Evolutionary conservation across 1,140 invertebrate species (phyloP).

Genomic region (Macrotrachela quadricornifera): DNA sequence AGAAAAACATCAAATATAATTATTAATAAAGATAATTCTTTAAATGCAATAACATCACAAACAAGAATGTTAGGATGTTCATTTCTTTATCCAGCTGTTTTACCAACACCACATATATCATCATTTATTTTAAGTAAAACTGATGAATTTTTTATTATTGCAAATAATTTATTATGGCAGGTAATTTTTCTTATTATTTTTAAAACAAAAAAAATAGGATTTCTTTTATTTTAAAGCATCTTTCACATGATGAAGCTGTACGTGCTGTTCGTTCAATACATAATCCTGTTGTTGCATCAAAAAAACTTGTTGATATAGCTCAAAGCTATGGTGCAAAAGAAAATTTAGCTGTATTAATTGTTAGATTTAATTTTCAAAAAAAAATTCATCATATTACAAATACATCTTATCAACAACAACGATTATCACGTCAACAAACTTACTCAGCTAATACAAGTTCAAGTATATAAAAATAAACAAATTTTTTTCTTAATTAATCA

Average conservation of each 20-base stretch:
- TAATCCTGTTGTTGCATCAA: slow-evolving; percentile 27
- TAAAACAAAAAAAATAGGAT: too few relatives aligned
- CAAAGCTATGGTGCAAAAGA: slow-evolving; percentile 26
- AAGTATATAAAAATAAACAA: too few relatives aligned
- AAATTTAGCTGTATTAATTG: slow-evolving; percentile 25
- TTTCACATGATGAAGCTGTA: slow-evolving; percentile 23
- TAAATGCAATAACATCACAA: slow-evolving; percentile 21
- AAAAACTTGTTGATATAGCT: slow-evolving; percentile 26
- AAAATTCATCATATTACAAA: too few relatives aligned
- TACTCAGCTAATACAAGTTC: too few relatives aligned
- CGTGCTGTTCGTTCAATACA: slow-evolving; percentile 18
- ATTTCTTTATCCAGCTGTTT: slow-evolving; percentile 24
- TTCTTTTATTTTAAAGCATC: not conserved
- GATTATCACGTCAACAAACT: too few relatives aligned
- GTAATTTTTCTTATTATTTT: too few relatives aligned
- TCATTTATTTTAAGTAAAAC: slow-evolving; percentile 15
- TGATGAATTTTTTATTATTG: slow-evolving; percentile 26
- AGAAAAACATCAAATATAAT: slow-evolving; percentile 24
- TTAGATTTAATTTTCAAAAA: slow-evolving; percentile 12
- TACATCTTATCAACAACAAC: too few relatives aligned
- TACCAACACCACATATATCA: slow-evolving; percentile 21
- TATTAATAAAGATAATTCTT: slow-evolving; percentile 26
- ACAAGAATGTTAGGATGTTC: slow-evolving; percentile 24
- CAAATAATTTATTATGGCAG: slow-evolving; percentile 25
- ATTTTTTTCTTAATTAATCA: too few relatives aligned